phyloP scores from a whole-genome alignment of 2,797 vertebrate species.

The Neopelma chrysocephalum region DNA sequence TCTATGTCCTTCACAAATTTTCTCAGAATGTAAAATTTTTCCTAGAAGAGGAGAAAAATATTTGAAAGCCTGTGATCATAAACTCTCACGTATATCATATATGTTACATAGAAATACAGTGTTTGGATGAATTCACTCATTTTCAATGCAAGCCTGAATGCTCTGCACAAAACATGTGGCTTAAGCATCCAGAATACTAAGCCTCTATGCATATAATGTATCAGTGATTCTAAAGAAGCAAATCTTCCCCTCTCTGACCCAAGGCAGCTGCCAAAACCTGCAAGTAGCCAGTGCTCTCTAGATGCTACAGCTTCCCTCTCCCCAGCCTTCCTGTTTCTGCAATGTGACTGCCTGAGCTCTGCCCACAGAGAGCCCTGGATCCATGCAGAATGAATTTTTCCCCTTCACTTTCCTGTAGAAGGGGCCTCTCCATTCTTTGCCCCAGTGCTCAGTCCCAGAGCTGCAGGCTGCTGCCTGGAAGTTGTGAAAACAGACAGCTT shows the following conservation, averaged over 20 bases:
- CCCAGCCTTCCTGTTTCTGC: neutral
- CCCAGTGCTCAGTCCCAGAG: neutral
- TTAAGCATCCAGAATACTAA: neutral
- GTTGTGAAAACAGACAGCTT: slow-evolving; percentile 69
- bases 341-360: neutral
- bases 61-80: neutral
- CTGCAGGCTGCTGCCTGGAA: slow-evolving; percentile 52
- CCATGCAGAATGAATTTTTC: neutral
- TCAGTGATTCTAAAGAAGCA: neutral
- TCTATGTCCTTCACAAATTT: neutral
- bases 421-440: slow-evolving; percentile 32
- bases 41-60: neutral
- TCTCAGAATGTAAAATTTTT: neutral
- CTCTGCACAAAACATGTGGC: neutral
- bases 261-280: neutral
- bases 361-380: neutral
- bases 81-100: neutral
- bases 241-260: neutral
- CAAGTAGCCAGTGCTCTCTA: neutral
- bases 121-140: neutral
- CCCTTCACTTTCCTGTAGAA: neutral
- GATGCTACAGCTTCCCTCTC: neutral
- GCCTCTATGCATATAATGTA: neutral
- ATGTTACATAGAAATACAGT: neutral
- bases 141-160: neutral